Evolutionary conservation across 2,888 invertebrate species (phyloP).

Genomic region (Biston stratarius): DNA sequence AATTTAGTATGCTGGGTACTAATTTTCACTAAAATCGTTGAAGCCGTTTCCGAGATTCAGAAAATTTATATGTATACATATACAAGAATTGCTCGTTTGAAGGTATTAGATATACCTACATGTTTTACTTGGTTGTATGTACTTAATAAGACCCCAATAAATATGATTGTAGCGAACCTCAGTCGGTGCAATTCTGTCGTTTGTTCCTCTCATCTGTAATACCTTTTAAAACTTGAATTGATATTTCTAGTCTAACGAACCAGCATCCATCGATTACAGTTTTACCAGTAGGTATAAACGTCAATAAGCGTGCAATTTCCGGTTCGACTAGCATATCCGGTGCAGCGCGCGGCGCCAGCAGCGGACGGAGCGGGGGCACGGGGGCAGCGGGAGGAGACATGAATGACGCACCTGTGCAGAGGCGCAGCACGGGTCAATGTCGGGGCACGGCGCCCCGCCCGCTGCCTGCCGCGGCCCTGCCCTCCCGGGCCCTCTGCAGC

Average conservation of each 20-base stretch:
- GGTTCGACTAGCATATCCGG: slow-evolving; percentile 49
- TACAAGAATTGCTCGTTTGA: too few relatives aligned
- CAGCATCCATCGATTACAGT: slow-evolving; percentile 14
- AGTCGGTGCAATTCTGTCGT: too few relatives aligned
- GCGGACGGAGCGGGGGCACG: slow-evolving; percentile 27
- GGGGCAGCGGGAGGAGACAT: slow-evolving; percentile 47
- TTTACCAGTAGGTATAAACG: slow-evolving; percentile 12
- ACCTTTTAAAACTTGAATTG: background rate
- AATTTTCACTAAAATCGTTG: too few relatives aligned
- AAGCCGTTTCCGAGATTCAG: too few relatives aligned
- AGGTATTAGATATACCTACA: too few relatives aligned
- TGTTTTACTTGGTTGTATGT: too few relatives aligned
- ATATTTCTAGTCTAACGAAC: background rate
- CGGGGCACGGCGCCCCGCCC: slow-evolving; percentile 51
- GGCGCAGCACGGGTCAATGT: slow-evolving; percentile 73
- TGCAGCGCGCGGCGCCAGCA: slow-evolving; percentile 38
- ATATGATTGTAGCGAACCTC: too few relatives aligned
- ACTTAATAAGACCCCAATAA: too few relatives aligned
- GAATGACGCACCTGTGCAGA: slow-evolving; percentile 71
- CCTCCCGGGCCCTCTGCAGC: slow-evolving; percentile 19
- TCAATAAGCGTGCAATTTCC: slow-evolving; percentile 46
- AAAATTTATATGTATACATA: too few relatives aligned
- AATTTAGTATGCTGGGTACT: too few relatives aligned
- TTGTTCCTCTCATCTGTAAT: background rate
- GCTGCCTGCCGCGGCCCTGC: background rate